These are phyloP conservation scores for Stenopsyche tienmushanensis DNA, from an alignment of 1,140 invertebrate species.

Conservation along the genomic window DNA sequence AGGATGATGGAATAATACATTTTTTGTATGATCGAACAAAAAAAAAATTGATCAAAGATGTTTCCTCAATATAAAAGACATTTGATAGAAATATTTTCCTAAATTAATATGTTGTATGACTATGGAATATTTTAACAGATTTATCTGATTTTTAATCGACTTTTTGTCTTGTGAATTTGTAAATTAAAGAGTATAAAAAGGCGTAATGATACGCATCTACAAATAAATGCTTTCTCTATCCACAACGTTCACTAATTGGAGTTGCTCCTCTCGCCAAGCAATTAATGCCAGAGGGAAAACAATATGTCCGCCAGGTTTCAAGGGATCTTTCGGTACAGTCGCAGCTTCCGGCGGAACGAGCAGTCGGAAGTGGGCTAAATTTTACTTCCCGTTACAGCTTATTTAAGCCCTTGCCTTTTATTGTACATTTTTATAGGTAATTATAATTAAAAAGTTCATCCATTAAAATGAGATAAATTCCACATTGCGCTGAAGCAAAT, in stretches of 20 bases:
- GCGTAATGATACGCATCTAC: neutral
- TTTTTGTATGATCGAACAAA: too few relatives aligned
- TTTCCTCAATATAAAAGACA: too few relatives aligned
- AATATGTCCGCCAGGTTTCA: slow-evolving; percentile 12
- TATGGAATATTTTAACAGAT: too few relatives aligned
- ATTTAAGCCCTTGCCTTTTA: neutral
- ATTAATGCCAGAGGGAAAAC: slow-evolving; percentile 23
- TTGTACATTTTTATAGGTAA: neutral
- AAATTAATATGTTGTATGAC: too few relatives aligned
- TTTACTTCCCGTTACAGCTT: neutral
- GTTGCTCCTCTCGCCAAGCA: slow-evolving; percentile 23
- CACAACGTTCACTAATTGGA: slow-evolving; percentile 16
- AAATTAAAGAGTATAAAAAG: neutral
- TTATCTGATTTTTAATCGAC: too few relatives aligned
- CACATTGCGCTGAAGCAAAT: too few relatives aligned
- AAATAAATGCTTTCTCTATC: neutral
- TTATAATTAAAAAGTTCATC: neutral
- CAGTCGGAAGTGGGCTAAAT: neutral
- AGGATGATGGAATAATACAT: too few relatives aligned
- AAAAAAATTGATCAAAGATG: too few relatives aligned
- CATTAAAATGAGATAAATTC: too few relatives aligned
- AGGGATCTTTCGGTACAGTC: neutral
- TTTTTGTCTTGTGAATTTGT: too few relatives aligned
- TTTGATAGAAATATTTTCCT: too few relatives aligned
- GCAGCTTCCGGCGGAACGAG: neutral